Evolutionary conservation across 92 coral and sea anemone genomes (phyloP).

Genomic region (Phenganax stokvisi): DNA sequence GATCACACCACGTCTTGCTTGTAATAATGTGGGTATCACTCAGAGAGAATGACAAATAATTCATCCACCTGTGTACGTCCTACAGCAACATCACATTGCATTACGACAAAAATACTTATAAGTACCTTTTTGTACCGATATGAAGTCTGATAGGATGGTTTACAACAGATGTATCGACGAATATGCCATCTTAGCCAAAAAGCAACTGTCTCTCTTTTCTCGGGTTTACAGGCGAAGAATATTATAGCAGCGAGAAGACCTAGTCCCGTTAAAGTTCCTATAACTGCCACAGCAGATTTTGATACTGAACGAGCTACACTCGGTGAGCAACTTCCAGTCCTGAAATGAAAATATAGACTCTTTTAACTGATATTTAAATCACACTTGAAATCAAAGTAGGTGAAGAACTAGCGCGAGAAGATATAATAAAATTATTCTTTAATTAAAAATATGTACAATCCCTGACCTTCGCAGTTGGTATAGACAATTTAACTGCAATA

Average conservation of each 20-base stretch:
- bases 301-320: not conserved
- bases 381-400: too few relatives aligned
- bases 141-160: constrained; percentile 16
- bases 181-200: constrained; percentile 36
- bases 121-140: constrained; percentile 24
- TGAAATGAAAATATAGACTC: not conserved
- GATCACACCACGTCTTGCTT: too few relatives aligned
- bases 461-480: too few relatives aligned
- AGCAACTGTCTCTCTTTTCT: constrained; percentile 12
- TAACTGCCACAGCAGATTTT: constrained; percentile 16
- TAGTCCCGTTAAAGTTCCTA: constrained; percentile 20
- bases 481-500: not conserved
- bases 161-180: constrained; percentile 32
- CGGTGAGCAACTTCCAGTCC: not conserved
- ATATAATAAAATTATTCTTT: too few relatives aligned
- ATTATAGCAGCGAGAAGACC: constrained; percentile 29
- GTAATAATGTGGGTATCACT: too few relatives aligned
- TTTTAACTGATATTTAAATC: too few relatives aligned
- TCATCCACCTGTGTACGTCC: not conserved
- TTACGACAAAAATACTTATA: not conserved
- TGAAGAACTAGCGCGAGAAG: too few relatives aligned
- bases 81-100: not conserved
- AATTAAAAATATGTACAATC: too few relatives aligned
- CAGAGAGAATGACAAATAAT: not conserved
- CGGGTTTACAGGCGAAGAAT: constrained; percentile 30